Conservation (phyloP, 2,113 vertebrate species). For the Synodontis membranacea region DNA sequence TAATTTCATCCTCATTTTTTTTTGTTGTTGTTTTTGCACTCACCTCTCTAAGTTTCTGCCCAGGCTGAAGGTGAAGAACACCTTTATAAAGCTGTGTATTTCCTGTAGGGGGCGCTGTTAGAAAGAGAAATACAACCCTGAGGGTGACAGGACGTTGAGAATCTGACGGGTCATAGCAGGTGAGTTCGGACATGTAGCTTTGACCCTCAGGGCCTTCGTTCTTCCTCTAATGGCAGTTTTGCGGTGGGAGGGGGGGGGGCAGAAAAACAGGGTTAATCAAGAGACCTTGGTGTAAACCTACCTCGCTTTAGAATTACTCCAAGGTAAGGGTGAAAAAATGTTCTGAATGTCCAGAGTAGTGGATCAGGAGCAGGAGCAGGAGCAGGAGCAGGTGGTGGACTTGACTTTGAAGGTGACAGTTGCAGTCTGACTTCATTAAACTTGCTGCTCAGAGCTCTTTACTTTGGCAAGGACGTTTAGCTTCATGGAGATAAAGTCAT, state of each 20-base stretch:
- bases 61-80: background rate
- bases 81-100: background rate
- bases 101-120: background rate
- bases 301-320: background rate
- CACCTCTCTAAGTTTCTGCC: background rate
- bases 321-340: slow-evolving; percentile 12
- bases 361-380: background rate
- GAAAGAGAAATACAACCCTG: background rate
- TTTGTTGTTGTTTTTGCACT: background rate
- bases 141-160: slow-evolving; percentile 7
- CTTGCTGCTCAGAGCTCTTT: background rate
- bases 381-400: slow-evolving; percentile 17
- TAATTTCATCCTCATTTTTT: background rate
- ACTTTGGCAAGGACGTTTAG: background rate
- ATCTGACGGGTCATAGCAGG: slow-evolving; percentile 54
- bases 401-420: slow-evolving; percentile 21
- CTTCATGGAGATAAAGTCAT: background rate
- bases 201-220: slow-evolving; percentile 51
- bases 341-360: background rate
- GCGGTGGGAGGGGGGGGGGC: background rate
- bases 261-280: slow-evolving; percentile 39
- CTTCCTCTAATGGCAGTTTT: slow-evolving; percentile 47
- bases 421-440: slow-evolving; percentile 1
- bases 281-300: slow-evolving; percentile 14
- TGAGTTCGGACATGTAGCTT: slow-evolving; percentile 41